Conservation (phyloP, 53 echinoderm and acorn worm species). For the Hippasteria phrygiana region DNA sequence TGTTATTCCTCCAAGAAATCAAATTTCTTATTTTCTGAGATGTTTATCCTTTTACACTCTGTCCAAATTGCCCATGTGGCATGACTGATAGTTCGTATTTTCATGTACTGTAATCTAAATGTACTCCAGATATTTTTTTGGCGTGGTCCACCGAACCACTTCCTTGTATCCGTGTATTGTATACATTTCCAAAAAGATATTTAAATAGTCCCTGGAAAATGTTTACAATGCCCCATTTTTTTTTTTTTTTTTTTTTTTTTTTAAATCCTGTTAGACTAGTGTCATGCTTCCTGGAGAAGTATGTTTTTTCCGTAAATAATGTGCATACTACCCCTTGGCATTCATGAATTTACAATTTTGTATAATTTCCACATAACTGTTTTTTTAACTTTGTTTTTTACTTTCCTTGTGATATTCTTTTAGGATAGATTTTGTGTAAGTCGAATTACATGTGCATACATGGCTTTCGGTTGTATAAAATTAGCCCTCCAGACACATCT, state of each 20-base stretch:
- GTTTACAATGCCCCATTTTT: background rate
- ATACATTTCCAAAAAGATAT: background rate
- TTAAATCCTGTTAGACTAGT: background rate
- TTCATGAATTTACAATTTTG: too few relatives aligned
- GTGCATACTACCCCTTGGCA: too few relatives aligned
- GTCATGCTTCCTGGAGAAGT: background rate
- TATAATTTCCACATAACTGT: too few relatives aligned
- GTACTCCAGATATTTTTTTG: background rate
- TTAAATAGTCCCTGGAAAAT: background rate
- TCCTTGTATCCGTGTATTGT: background rate
- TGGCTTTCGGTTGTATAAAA: background rate
- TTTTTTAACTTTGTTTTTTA: too few relatives aligned
- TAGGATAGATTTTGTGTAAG: background rate
- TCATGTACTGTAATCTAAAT: background rate
- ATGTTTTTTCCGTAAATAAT: background rate
- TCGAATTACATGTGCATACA: background rate
- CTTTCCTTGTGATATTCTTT: background rate
- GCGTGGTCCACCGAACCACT: background rate
- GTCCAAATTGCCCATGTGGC: too few relatives aligned
- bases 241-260: background rate
- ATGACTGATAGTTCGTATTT: background rate
- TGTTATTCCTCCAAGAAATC: too few relatives aligned
- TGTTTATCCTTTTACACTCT: too few relatives aligned
- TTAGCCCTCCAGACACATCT: conserved; percentile 1
- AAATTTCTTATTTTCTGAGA: too few relatives aligned